Conservation (phyloP, 2,797 vertebrate species). For the Okamejei kenojei region DNA sequence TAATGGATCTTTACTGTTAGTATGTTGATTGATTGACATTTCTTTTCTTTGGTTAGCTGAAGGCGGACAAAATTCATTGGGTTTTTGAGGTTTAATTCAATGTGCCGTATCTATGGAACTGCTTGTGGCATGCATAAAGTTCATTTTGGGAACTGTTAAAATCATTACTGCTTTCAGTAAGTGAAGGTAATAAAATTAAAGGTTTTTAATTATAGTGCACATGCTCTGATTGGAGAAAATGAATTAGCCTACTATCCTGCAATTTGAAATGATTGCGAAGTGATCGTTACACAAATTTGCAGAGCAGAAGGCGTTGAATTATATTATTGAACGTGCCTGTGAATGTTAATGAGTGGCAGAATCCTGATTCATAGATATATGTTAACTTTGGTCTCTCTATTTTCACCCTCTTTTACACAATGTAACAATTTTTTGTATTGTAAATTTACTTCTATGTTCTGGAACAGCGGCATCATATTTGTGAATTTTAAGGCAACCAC, state of each 20-base stretch:
- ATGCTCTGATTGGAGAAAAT: background rate
- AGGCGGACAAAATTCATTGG: background rate
- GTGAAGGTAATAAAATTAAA: background rate
- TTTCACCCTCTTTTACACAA: background rate
- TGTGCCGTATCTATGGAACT: background rate
- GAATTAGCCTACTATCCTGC: background rate
- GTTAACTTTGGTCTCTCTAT: background rate
- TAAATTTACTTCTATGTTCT: background rate
- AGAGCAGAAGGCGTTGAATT: background rate
- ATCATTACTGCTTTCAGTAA: background rate
- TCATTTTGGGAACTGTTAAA: background rate
- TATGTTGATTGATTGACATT: slow-evolving; percentile 15
- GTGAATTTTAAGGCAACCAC: background rate
- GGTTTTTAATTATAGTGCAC: background rate
- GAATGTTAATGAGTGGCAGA: background rate
- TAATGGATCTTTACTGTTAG: slow-evolving; percentile 9
- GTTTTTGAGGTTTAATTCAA: background rate
- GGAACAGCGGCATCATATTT: background rate
- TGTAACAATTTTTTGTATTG: background rate
- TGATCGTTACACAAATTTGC: background rate
- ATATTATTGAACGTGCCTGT: background rate
- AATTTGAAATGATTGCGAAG: background rate
- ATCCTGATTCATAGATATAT: background rate
- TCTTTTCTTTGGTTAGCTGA: background rate
- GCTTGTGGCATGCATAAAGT: background rate